phyloP scores from a whole-genome alignment of 2,888 invertebrate genomes.

The Parnassius orleans region DNA sequence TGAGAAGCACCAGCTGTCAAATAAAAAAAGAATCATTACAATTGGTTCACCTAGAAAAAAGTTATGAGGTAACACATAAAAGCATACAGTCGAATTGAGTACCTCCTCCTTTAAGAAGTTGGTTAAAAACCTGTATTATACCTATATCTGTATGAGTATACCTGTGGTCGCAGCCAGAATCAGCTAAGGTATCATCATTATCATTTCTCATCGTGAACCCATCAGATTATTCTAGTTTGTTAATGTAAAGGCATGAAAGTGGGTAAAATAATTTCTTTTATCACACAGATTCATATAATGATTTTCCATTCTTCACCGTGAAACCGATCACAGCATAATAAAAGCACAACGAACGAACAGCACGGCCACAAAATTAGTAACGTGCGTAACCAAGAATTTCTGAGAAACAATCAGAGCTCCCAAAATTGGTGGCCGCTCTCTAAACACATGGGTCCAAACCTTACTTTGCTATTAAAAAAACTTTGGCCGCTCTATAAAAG shows the following conservation, averaged over 20 bases:
- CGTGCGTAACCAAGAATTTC: conserved; percentile 43
- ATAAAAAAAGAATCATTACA: too few species aligned
- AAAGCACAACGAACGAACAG: conserved; percentile 22
- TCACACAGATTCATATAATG: conserved; percentile 21
- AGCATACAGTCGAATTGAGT: too few species aligned
- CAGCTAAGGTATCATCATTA: too few species aligned
- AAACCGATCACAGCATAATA: conserved; percentile 19
- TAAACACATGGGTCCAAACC: conserved; percentile 40
- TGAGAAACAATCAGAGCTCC: conserved; percentile 47
- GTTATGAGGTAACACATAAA: too few species aligned
- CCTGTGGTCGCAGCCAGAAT: too few species aligned
- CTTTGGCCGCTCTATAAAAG: conserved; percentile 74
- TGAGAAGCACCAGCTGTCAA: too few species aligned
- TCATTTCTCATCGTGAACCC: too few species aligned
- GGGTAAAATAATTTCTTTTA: not conserved
- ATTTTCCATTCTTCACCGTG: conserved; percentile 24
- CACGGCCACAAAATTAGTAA: conserved; percentile 27
- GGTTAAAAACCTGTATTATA: too few species aligned
- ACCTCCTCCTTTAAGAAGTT: too few species aligned
- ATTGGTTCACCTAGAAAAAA: too few species aligned
- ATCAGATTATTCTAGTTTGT: too few species aligned
- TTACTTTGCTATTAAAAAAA: conserved; percentile 51
- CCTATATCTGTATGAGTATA: too few species aligned
- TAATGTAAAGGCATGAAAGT: not conserved
- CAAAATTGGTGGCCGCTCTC: conserved; percentile 39